Base-by-base conservation (phyloP, 2,888 invertebrate species). In the Chymomyza procnemis region DNA sequence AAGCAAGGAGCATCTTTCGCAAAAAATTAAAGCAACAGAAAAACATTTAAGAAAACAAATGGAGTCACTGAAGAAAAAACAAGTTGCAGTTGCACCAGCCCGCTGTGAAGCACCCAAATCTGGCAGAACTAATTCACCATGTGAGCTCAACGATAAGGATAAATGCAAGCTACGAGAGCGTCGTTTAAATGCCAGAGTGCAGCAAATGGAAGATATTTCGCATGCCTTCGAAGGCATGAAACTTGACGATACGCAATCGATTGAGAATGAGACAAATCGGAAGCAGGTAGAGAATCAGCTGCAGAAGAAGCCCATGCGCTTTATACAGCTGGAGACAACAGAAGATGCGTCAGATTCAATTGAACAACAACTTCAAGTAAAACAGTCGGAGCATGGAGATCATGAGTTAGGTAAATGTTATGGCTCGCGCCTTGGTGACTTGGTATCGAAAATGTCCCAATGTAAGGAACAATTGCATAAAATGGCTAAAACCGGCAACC, bases 401-500 rank as follows among this genome's bases (percentile, higher is more conserved):
- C 50, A 50, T 0, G 19, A 21, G 1, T 0, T 2, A 21, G 56
- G 16, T 12, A 22, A 59, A 1, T 82, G 82, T 65, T 78, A 78
- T 26, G 73, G 71, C 41, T 47, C 71, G 12, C 71, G 76, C 0
- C 64, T 83, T 4, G 21, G 1, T 3, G 57, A 72, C 5, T 67
- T 84, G 56, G 76, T 80, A 67, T 41, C 61, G 12, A 76, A 81
- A 54, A 70, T 84, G 72, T 71, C 57, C 52, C 74, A 78, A 48
- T 83, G 80, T 56, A 84, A 78, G 67, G 64, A 60, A 2, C 75
- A 78, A 48, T 52, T 84, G 14, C n/a, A n/a, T n/a, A n/a, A n/a
- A n/a, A n/a, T n/a, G 61, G 67, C 34, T 22, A 66, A 48, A 80
- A 74, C 18, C 73, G 81, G 0, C 58, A 75, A 47, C 54, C 64